Conservation (phyloP, 1,140 invertebrate species). For the Eupristina koningsbergeri region DNA sequence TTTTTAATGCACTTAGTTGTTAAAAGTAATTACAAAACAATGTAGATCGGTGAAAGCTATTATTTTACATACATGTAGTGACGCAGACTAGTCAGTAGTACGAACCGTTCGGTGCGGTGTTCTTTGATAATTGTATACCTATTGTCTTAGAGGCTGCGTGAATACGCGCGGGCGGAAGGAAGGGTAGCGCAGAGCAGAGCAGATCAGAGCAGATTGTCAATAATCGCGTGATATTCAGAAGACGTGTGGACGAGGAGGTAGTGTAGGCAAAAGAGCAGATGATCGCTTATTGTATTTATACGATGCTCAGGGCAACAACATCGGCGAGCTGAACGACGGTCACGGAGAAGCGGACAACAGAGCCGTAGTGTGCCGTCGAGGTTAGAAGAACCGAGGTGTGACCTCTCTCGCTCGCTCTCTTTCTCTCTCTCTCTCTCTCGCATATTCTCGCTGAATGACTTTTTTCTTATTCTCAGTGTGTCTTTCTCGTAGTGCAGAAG, state of each 20-base stretch:
- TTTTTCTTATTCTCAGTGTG: slow-evolving; percentile 49
- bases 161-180: slow-evolving; percentile 53
- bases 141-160: slow-evolving; percentile 47
- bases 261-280: slow-evolving; percentile 60
- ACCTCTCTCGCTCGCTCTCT: slow-evolving; percentile 43
- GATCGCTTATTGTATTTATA: slow-evolving; percentile 48
- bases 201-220: slow-evolving; percentile 68
- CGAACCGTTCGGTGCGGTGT: slow-evolving; percentile 38
- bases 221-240: slow-evolving; percentile 68
- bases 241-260: slow-evolving; percentile 66
- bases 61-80: slow-evolving; percentile 22
- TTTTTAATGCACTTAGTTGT: slow-evolving; percentile 4
- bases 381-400: slow-evolving; percentile 65
- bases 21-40: neutral
- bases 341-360: slow-evolving; percentile 49
- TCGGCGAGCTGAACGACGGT: slow-evolving; percentile 49
- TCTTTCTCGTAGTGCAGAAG: slow-evolving; percentile 68
- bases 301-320: slow-evolving; percentile 40
- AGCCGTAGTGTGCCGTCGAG: slow-evolving; percentile 55
- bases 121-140: slow-evolving; percentile 49
- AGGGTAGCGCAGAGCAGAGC: too few species aligned
- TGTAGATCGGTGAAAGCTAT: neutral
- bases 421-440: too few species aligned
- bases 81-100: slow-evolving; percentile 22
- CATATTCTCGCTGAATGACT: slow-evolving; percentile 46